Evolutionary conservation across 2,797 vertebrate genomes (phyloP).

Genomic region (Crypturellus tataupa): DNA sequence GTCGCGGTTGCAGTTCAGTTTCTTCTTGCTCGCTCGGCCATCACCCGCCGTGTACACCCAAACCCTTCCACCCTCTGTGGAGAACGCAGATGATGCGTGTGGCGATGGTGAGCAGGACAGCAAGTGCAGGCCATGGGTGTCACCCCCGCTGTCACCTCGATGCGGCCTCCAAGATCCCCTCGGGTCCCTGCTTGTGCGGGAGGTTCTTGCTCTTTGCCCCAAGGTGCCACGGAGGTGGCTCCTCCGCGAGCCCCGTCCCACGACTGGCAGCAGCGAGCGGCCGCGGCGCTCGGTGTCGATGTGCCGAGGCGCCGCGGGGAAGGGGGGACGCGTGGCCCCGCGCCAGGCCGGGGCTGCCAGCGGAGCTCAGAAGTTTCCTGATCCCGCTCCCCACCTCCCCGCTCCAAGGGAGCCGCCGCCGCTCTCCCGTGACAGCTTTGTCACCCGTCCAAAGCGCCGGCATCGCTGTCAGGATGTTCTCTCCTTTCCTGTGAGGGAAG

Average conservation of each 20-base stretch:
- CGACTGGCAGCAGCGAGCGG: slow-evolving; percentile 39
- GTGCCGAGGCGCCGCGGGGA: neutral
- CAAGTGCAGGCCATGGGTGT: neutral
- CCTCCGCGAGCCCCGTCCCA: slow-evolving; percentile 8
- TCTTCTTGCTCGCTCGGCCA: slow-evolving; percentile 20
- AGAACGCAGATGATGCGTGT: slow-evolving; percentile 4
- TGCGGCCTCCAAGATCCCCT: neutral
- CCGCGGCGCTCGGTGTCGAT: slow-evolving; percentile 41
- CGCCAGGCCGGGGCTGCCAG: slow-evolving; percentile 73
- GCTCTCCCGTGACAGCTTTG: slow-evolving; percentile 76
- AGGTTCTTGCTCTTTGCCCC: neutral
- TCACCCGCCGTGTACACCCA: neutral
- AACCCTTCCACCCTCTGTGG: slow-evolving; percentile 4
- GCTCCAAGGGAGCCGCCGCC: slow-evolving; percentile 70
- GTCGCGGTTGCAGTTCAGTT: slow-evolving; percentile 62
- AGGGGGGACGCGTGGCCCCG: slow-evolving; percentile 51
- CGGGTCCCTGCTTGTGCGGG: neutral
- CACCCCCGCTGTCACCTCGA: neutral
- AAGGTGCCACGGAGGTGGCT: slow-evolving; percentile 50
- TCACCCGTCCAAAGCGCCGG: slow-evolving; percentile 73
- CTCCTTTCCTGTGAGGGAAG: slow-evolving; percentile 74
- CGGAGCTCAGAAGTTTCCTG: slow-evolving; percentile 77
- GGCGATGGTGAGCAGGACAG: neutral
- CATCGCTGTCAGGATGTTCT: slow-evolving; percentile 76
- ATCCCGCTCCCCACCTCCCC: slow-evolving; percentile 69